Evolutionary conservation across 2,888 invertebrate genomes (phyloP).

Genomic region (Azorinus chamasolen): DNA sequence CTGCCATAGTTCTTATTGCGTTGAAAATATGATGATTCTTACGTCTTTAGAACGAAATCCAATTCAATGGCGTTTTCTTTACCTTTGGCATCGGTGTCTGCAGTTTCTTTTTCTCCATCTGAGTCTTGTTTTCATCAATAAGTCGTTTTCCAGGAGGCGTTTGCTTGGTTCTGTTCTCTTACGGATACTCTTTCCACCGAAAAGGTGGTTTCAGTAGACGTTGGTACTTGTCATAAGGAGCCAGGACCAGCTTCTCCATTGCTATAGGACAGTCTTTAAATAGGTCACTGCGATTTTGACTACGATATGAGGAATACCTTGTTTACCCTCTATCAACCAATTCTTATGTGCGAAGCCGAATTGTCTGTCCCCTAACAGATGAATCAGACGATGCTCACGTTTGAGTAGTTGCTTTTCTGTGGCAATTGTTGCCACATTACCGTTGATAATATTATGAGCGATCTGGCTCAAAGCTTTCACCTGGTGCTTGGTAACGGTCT

Average conservation of each 20-base stretch:
- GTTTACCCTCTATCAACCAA: not conserved
- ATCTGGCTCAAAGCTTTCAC: constrained; percentile 34
- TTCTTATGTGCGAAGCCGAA: not conserved
- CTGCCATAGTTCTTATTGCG: constrained; percentile 22
- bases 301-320: too few relatives aligned
- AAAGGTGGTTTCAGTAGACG: constrained; percentile 6
- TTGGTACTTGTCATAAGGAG: constrained; percentile 32
- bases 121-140: too few relatives aligned
- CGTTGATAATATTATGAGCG: constrained; percentile 14
- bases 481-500: constrained; percentile 19
- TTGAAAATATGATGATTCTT: too few relatives aligned
- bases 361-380: constrained; percentile 2
- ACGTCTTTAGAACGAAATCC: too few relatives aligned
- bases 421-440: constrained; percentile 1
- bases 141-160: constrained; percentile 18
- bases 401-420: constrained; percentile 9
- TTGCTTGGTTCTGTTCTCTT: not conserved
- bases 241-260: constrained; percentile 36
- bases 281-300: too few relatives aligned
- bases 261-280: constrained; percentile 5
- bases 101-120: too few relatives aligned
- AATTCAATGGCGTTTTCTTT: too few relatives aligned
- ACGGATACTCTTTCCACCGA: not conserved
- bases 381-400: constrained; percentile 11
- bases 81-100: too few relatives aligned